Evolutionary conservation across 2,113 vertebrate species (phyloP), one percentile per base, ranked within the genome.

Genomic region (Indri indri): DNA sequence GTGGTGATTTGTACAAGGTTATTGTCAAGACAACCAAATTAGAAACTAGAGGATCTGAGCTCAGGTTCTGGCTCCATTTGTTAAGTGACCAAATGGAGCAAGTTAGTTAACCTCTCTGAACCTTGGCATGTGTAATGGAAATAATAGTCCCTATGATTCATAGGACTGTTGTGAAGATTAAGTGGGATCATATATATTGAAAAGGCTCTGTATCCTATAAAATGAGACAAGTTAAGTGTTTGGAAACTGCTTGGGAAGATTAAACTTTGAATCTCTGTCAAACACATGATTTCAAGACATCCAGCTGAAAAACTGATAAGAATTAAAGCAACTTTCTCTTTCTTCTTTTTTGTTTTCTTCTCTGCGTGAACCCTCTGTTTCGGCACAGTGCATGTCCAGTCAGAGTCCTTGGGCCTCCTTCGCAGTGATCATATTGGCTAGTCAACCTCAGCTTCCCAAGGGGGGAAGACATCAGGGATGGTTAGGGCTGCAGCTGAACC

Each of bases 51-150:
- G 40, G 9, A 30, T 52, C 4, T 94, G 54, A 94, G 30, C 13
- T n/a, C n/a, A 90, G 87, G 9, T 52, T 93, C 47, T 89, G 40
- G 52, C 17, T 89, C 40, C n/a, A 63, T 86, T 91, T 96, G 32
- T 94, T 95, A 94, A 88, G n/a, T 84, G 47, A 84, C 47, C 40
- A 95, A 81, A 80, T 81, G 1, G 5, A 83, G 40, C 47, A 90
- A 94, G 42, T 74, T 88, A 94, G 47, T 92, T 92, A 87, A 95
- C 25, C 12, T 93, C 22, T 96, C n/a, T 84, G 63, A 95, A 57
- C 4, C 74, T 82, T 92, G 42, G 37, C 40, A 74, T 96, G 40
- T 82, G 70, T 80, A 92, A 97, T 84, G 45, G 54, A 93, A 86
- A 73, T 87, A 86, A 90, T 22, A 88, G 40, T 66, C 17, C 14